phyloP scores from a whole-genome alignment of 2,113 vertebrate species.

The Hystrix cristata region DNA sequence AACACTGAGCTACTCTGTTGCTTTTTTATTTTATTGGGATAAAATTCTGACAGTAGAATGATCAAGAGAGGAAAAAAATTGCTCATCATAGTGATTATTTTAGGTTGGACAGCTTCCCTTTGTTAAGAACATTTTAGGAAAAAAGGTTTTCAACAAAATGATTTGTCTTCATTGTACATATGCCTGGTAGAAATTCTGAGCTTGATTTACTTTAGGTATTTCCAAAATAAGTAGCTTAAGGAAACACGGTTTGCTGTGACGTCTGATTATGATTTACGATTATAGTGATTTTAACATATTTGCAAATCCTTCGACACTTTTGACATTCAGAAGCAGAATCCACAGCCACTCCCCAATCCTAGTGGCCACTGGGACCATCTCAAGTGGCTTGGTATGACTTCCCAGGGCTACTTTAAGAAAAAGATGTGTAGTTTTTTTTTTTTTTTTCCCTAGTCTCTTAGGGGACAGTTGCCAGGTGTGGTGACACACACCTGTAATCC shows the following conservation, averaged over 20 bases:
- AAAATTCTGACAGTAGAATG: conserved; percentile 21
- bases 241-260: background rate
- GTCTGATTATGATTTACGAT: background rate
- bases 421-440: background rate
- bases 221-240: conserved; percentile 11
- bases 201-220: background rate
- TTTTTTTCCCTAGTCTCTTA: too few relatives aligned
- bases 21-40: background rate
- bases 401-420: background rate
- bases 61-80: background rate
- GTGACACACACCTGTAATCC: background rate
- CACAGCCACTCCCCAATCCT: background rate
- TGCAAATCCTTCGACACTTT: background rate
- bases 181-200: background rate
- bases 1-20: background rate
- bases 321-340: background rate
- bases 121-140: conserved; percentile 2
- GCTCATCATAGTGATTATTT: background rate
- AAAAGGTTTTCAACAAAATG: background rate
- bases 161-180: background rate
- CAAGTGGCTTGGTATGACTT: background rate
- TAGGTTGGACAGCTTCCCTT: background rate
- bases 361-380: background rate
- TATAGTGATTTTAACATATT: background rate
- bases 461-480: too few relatives aligned